Conservation (phyloP, 2,113 vertebrate species). For the Colaptes auratus region DNA sequence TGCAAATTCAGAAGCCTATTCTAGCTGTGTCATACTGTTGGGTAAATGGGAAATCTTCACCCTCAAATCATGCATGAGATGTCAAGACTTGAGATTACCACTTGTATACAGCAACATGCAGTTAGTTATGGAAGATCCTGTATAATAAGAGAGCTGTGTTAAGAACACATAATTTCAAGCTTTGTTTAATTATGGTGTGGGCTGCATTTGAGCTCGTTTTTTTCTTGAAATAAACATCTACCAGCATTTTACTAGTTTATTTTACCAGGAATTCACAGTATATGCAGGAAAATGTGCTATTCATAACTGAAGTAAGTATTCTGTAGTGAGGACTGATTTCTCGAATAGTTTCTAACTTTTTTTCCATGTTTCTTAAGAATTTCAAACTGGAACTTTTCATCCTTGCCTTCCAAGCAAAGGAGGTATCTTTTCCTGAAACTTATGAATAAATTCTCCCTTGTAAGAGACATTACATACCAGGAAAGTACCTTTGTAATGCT, state of each 20-base stretch:
- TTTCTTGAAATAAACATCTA: conserved; percentile 30
- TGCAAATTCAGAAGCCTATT: background rate
- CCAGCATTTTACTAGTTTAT: background rate
- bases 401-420: background rate
- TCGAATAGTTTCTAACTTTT: background rate
- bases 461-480: background rate
- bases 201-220: background rate
- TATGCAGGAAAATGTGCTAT: background rate
- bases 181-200: background rate
- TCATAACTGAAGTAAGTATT: background rate
- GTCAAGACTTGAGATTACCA: background rate
- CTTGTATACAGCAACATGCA: background rate
- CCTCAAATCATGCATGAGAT: background rate
- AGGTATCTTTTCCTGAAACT: background rate
- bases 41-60: background rate
- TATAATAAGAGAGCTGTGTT: background rate
- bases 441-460: background rate
- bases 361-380: background rate
- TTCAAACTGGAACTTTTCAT: background rate
- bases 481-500: background rate
- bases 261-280: background rate
- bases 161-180: background rate
- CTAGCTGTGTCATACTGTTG: background rate
- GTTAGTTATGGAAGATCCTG: background rate
- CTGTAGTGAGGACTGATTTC: background rate